Conservation (phyloP, 2,113 vertebrate species). For the Oostethus manadensis region DNA sequence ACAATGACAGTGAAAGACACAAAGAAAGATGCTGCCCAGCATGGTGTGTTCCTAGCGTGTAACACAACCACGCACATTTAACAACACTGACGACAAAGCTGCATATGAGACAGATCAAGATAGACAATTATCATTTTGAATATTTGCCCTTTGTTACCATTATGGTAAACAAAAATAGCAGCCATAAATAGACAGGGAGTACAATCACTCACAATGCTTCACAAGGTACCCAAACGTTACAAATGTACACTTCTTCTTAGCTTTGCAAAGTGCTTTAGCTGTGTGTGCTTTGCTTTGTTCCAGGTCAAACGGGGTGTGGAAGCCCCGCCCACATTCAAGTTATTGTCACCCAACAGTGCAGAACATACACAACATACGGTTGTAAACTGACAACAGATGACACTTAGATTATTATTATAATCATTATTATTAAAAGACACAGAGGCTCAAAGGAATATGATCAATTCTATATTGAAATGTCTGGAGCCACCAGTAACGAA, state of each 20-base stretch:
- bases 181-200: constrained; percentile 47
- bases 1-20: constrained; percentile 22
- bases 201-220: constrained; percentile 52
- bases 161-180: constrained; percentile 41
- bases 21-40: constrained; percentile 39
- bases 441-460: constrained; percentile 28
- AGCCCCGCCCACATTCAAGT: constrained; percentile 48
- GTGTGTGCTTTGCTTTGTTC: constrained; percentile 58
- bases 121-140: constrained; percentile 32
- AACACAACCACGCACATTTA: constrained; percentile 50
- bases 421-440: constrained; percentile 14
- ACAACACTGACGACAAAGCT: constrained; percentile 19
- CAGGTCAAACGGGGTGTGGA: constrained; percentile 36
- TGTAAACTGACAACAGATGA: constrained; percentile 30
- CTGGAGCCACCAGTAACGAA: constrained; percentile 23
- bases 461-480: constrained; percentile 43
- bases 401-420: constrained; percentile 1
- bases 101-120: constrained; percentile 19
- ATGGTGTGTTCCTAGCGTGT: constrained; percentile 27
- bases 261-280: constrained; percentile 63
- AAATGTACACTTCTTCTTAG: constrained; percentile 53
- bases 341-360: constrained; percentile 33
- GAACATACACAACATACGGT: constrained; percentile 18
- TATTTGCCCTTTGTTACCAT: constrained; percentile 32
- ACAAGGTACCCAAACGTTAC: constrained; percentile 49